Conservation (phyloP, 2,797 vertebrate genomes). For the Lindbergichthys nudifrons region DNA sequence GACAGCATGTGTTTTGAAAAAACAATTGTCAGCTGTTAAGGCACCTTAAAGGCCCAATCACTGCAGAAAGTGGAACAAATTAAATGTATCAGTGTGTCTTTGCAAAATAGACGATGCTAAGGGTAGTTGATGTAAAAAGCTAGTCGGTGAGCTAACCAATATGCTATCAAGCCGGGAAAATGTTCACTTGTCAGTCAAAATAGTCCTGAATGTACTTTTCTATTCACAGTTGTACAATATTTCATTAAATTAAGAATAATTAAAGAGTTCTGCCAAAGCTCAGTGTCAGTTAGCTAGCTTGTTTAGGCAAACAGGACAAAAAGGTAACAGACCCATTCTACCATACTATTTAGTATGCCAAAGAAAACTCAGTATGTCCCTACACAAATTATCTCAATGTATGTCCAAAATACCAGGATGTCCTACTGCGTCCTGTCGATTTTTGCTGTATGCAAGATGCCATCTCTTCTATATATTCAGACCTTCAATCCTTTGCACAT, state of each 20-base stretch:
- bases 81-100: not conserved
- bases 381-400: too few relatives aligned
- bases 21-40: not conserved
- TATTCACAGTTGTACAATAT: not conserved
- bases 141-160: not conserved
- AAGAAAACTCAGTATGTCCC: too few relatives aligned
- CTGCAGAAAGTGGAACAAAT: not conserved
- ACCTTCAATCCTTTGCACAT: too few relatives aligned
- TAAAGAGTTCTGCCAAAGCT: not conserved
- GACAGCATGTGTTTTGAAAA: conserved; percentile 48
- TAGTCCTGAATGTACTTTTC: not conserved
- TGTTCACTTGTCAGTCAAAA: not conserved
- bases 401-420: too few relatives aligned
- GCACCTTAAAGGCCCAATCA: not conserved
- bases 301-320: not conserved
- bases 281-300: not conserved
- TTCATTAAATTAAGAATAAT: not conserved
- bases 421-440: too few relatives aligned
- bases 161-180: not conserved
- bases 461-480: too few relatives aligned
- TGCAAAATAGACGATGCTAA: not conserved
- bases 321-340: not conserved
- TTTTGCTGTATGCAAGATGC: too few relatives aligned
- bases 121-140: not conserved
- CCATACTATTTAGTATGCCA: too few relatives aligned